These are phyloP conservation scores for Emydura subglobosa DNA, from an alignment of 2,113 vertebrate species.

Conservation along the genomic window DNA sequence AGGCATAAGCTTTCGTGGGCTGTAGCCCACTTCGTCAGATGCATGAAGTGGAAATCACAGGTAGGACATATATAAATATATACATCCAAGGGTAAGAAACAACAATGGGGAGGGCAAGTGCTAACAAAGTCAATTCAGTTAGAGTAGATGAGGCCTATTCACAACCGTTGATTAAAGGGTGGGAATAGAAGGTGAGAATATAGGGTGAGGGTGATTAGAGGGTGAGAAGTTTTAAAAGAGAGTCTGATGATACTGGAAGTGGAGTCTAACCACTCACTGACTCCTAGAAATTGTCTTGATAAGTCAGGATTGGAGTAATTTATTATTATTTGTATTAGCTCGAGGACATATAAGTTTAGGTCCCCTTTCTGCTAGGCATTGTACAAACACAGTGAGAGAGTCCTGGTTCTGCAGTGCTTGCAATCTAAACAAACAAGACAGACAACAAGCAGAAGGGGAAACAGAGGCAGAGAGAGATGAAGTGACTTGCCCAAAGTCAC, in stretches of 20 bases:
- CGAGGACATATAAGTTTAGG: neutral
- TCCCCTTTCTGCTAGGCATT: neutral
- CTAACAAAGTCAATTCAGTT: too few species aligned
- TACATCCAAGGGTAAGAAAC: too few species aligned
- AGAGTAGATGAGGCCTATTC: too few species aligned
- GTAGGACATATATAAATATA: too few species aligned
- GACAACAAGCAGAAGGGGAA: neutral
- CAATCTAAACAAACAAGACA: neutral
- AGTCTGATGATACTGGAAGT: neutral
- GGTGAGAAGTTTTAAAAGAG: neutral
- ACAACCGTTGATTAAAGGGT: too few species aligned
- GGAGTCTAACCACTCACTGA: neutral
- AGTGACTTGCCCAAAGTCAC: neutral
- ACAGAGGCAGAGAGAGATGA: neutral
- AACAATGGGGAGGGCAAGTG: too few species aligned
- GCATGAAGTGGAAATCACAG: too few species aligned
- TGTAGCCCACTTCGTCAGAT: too few species aligned
- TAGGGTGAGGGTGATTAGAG: too few species aligned
- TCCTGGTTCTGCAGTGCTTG: neutral
- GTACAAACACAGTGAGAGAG: neutral
- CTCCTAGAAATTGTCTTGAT: neutral
- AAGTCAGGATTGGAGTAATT: too few species aligned
- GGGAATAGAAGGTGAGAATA: too few species aligned
- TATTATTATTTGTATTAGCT: neutral
- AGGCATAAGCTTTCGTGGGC: too few species aligned